phyloP scores from a whole-genome alignment of 1,140 invertebrate genomes.

The Planococcus citri region DNA sequence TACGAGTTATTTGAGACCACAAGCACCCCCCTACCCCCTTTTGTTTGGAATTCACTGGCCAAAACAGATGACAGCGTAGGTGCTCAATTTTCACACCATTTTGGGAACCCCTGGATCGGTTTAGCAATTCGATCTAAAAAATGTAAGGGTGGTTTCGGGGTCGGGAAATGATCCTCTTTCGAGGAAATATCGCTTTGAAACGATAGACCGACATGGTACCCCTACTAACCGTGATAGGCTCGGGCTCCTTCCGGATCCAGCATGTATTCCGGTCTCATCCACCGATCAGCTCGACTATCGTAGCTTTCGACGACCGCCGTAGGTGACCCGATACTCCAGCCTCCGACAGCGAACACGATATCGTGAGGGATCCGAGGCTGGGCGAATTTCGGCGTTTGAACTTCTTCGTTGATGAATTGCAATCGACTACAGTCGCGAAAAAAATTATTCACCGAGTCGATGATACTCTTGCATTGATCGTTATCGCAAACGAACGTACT shows the following conservation, averaged over 20 bases:
- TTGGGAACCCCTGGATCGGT: too few relatives aligned
- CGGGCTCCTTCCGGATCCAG: conserved; percentile 47
- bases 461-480: neutral
- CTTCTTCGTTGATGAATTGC: conserved; percentile 53
- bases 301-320: conserved; percentile 64
- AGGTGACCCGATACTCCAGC: conserved; percentile 56
- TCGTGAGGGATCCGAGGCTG: conserved; percentile 53
- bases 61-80: too few relatives aligned
- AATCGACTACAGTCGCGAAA: conserved; percentile 49
- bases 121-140: too few relatives aligned
- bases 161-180: too few relatives aligned
- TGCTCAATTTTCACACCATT: too few relatives aligned
- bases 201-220: too few relatives aligned
- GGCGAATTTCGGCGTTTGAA: conserved; percentile 57
- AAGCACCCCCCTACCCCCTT: too few relatives aligned
- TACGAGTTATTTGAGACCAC: too few relatives aligned
- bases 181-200: too few relatives aligned
- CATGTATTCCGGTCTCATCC: conserved; percentile 45
- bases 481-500: conserved; percentile 9
- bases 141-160: too few relatives aligned
- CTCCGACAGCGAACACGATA: conserved; percentile 58
- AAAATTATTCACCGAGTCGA: conserved; percentile 42
- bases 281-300: conserved; percentile 60
- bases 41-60: too few relatives aligned
- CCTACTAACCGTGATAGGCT: conserved; percentile 64